Percentiles rank a stretch among this genome's conserved stretches.
phyloP scores from a whole-genome alignment of 2,113 vertebrate genomes.

The Dasyprocta punctata region DNA sequence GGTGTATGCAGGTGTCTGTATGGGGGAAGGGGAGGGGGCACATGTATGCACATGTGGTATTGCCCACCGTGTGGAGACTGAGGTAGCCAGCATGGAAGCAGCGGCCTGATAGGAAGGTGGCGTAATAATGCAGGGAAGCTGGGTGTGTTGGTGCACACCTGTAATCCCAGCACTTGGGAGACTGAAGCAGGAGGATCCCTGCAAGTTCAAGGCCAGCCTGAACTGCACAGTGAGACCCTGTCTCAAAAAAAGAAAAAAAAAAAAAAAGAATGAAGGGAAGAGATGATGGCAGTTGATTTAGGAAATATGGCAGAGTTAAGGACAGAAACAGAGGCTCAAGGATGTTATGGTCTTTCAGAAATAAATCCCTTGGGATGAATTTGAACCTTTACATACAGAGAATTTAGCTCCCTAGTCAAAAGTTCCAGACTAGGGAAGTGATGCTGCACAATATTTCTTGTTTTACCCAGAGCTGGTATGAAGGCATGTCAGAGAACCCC shows the following conservation, averaged over 20 bases:
- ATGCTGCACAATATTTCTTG: not conserved
- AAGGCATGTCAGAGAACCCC: not conserved
- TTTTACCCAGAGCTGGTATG: not conserved
- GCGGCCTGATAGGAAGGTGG: not conserved
- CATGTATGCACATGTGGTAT: not conserved
- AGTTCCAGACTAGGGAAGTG: not conserved
- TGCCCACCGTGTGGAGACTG: not conserved
- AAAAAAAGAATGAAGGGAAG: not conserved
- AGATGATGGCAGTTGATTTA: not conserved
- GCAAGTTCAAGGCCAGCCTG: too few relatives aligned
- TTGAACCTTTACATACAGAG: not conserved
- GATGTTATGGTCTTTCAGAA: not conserved
- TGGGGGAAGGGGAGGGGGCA: not conserved
- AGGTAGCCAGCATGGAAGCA: not conserved
- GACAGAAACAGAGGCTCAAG: not conserved
- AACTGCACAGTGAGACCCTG: too few relatives aligned
- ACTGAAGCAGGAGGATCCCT: too few relatives aligned
- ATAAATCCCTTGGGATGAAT: too few relatives aligned
- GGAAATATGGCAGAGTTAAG: not conserved
- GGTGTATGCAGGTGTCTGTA: not conserved
- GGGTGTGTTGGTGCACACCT: too few relatives aligned
- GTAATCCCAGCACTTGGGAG: too few relatives aligned
- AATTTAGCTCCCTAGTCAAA: not conserved
- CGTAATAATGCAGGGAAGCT: too few relatives aligned
- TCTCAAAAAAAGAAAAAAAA: too few relatives aligned